Conservation (phyloP, 2,888 invertebrate genomes). For the Athrips mouffetella region DNA sequence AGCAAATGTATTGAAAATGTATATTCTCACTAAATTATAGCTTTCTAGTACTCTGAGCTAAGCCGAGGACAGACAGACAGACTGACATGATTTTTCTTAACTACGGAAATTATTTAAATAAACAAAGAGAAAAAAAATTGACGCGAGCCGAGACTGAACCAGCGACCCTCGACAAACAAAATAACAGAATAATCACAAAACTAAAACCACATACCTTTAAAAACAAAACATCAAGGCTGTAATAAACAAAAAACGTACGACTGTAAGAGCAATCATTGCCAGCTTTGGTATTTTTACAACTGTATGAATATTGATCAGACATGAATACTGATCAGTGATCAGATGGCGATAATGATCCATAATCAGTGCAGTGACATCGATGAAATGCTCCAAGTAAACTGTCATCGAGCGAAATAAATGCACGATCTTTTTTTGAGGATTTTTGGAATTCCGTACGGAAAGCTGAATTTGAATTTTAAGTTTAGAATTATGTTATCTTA, state of each 20-base stretch:
- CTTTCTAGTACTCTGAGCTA: too few relatives aligned
- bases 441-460: not conserved
- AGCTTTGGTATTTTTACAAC: slow-evolving; percentile 9
- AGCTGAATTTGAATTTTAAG: too few relatives aligned
- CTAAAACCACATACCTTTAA: too few relatives aligned
- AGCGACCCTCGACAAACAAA: too few relatives aligned
- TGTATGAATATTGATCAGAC: slow-evolving; percentile 23
- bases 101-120: too few relatives aligned
- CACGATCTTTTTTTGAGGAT: slow-evolving; percentile 16
- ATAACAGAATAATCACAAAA: not conserved
- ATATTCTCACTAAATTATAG: too few relatives aligned
- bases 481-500: too few relatives aligned
- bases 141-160: too few relatives aligned
- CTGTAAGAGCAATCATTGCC: slow-evolving; percentile 12
- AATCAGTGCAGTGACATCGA: slow-evolving; percentile 36
- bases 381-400: slow-evolving; percentile 16
- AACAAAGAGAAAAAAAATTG: too few relatives aligned
- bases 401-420: slow-evolving; percentile 17
- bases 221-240: not conserved
- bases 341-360: slow-evolving; percentile 26
- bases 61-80: too few relatives aligned
- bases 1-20: too few relatives aligned
- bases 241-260: not conserved
- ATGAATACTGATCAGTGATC: slow-evolving; percentile 29
- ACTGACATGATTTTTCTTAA: too few relatives aligned